phyloP scores from a whole-genome alignment of 2,113 vertebrate genomes.

The Semnornis frantzii region DNA sequence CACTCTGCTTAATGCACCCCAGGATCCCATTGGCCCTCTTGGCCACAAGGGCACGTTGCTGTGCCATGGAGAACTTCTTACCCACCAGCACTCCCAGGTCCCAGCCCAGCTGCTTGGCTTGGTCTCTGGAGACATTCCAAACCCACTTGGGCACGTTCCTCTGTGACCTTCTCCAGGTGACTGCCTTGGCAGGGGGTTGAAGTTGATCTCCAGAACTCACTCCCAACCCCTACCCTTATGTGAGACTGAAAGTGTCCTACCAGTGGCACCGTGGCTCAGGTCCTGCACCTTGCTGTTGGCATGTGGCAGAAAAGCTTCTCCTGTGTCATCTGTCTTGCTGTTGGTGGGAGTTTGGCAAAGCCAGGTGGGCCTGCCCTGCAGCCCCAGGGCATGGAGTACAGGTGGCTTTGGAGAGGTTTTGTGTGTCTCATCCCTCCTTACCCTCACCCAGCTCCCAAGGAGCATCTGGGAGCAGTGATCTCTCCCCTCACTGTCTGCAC shows the following conservation, averaged over 20 bases:
- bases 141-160: too few relatives aligned
- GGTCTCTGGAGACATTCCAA: too few relatives aligned
- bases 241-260: not conserved
- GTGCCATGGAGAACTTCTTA: too few relatives aligned
- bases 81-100: too few relatives aligned
- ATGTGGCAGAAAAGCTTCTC: not conserved
- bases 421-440: not conserved
- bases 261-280: fast-evolving
- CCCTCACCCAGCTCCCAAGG: too few relatives aligned
- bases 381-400: fast-evolving
- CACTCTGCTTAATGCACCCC: too few relatives aligned
- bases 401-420: not conserved
- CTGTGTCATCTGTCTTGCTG: fast-evolving
- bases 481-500: fast-evolving
- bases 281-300: fast-evolving
- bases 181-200: too few relatives aligned
- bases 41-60: too few relatives aligned
- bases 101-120: not conserved
- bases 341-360: fast-evolving
- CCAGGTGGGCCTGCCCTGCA: fast-evolving
- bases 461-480: not conserved
- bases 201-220: too few relatives aligned
- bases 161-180: too few relatives aligned
- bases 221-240: too few relatives aligned
- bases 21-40: too few relatives aligned